phyloP scores from a whole-genome alignment of 2,888 invertebrate genomes.

The Prosopocoilus inquinatus region DNA sequence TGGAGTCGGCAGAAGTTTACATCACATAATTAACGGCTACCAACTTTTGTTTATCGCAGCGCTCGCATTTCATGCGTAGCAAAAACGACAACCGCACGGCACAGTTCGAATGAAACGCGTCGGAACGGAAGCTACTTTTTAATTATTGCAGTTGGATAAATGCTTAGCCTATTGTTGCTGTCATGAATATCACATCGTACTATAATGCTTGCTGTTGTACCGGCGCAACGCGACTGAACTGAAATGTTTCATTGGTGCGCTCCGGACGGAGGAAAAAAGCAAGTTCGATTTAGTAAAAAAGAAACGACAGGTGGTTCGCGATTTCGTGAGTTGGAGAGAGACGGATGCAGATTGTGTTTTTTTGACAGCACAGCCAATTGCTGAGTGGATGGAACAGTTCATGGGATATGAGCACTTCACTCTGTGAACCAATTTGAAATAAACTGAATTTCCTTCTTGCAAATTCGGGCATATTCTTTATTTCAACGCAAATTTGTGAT shows the following conservation, averaged over 20 bases:
- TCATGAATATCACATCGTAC: constrained; percentile 22
- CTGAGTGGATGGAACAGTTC: neutral
- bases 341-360: neutral
- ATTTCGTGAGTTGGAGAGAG: neutral
- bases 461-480: too few species aligned
- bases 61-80: neutral
- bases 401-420: neutral
- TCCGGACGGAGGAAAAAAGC: constrained; percentile 5
- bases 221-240: constrained; percentile 33
- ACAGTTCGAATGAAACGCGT: too few species aligned
- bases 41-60: constrained; percentile 8
- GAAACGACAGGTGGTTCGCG: constrained; percentile 24
- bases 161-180: neutral
- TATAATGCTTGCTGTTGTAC: constrained; percentile 35
- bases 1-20: constrained; percentile 45
- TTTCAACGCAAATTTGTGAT: too few species aligned
- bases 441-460: too few species aligned
- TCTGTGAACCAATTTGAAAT: too few species aligned
- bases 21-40: constrained; percentile 31
- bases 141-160: too few species aligned
- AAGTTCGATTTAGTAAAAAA: constrained; percentile 21
- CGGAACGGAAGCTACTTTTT: neutral
- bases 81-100: neutral
- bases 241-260: constrained; percentile 14
- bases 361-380: neutral